Conservation (phyloP, 2,888 invertebrate genomes). For the Thumatha senex region DNA sequence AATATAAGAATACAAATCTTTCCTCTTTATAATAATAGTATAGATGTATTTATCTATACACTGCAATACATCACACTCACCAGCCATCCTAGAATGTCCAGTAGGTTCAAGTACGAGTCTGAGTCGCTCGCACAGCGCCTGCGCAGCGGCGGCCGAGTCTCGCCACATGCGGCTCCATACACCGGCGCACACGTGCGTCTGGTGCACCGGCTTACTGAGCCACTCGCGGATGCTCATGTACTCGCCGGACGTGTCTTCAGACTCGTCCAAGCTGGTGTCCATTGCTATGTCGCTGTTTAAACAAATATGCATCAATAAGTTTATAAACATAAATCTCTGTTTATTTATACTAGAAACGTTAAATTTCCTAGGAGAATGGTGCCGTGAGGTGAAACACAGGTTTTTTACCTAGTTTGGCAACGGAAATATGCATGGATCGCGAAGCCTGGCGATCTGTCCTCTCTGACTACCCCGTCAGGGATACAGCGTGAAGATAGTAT, state of each 20-base stretch:
- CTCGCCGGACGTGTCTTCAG: slow-evolving; percentile 43
- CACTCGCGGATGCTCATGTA: slow-evolving; percentile 63
- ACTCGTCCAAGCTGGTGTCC: slow-evolving; percentile 48
- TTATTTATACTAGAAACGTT: no score
- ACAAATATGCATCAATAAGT: neutral
- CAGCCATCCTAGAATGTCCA: slow-evolving; percentile 92
- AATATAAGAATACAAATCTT: no score
- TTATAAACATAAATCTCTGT: no score
- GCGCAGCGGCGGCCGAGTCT: slow-evolving; percentile 71
- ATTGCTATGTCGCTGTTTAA: slow-evolving; percentile 43
- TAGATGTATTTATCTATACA: no score
- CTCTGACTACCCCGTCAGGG: no score
- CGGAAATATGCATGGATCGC: no score
- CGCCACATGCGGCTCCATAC: slow-evolving; percentile 86
- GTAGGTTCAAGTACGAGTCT: slow-evolving; percentile 98
- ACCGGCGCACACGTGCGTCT: slow-evolving; percentile 1
- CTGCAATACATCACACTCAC: slow-evolving; percentile 37
- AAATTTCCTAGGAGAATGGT: no score
- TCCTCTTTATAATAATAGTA: no score
- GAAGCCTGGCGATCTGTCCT: no score
- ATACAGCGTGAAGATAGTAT: no score
- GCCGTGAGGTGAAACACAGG: no score
- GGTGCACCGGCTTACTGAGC: slow-evolving; percentile 53
- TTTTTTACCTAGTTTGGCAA: no score
- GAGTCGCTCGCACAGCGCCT: slow-evolving; percentile 93